Base-by-base conservation (phyloP, 2,888 invertebrate species). In the Synergus gifuensis region DNA sequence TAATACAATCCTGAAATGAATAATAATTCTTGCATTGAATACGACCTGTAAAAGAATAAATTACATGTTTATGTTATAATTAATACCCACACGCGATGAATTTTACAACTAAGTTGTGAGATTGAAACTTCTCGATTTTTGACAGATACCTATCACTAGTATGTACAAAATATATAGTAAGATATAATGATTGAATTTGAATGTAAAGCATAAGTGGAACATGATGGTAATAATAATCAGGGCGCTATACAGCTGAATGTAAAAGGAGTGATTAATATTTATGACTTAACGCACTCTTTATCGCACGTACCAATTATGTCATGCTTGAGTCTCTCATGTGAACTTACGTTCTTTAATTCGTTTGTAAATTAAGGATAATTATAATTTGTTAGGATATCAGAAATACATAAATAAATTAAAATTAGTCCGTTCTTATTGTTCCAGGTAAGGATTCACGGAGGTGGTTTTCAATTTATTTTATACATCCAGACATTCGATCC, bases 391-490 rank as follows among this genome's bases (percentile, higher is more conserved):
- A 28, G 49, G 76, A 76, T 69, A 73, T 54, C 28, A 28, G 28
- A 28, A 63, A 77, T 82, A 42, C 8, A 44, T 58, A 62, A 62
- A 79, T 79, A 78, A 83, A 83, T 78, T 78, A 67, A 49, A 44
- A 18, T 76, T 79, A 81, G 81, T 9, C 8, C 11, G 12, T 49
- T 78, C 84, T 82, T 83, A 84, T 60, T 89, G 87, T 90, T 89
- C 11, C 89, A 89, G 90, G 90, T 90, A 89, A 90, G 90, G 84
- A 64, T 60, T 8, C 80, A 84, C 83, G 83, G 82, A 81, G 82
- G 81, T 49, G 9, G 4, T 28, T 73, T 16, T n/a, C 54, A n/a
- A 16, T n/a, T 54, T 54, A 16, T n/a, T 54, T 54, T n/a, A n/a
- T n/a, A 54, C n/a, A 54, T 54, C n/a, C n/a, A n/a, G 54, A 8